Base-by-base conservation (phyloP, 2,113 vertebrate species). In the Nesogale talazaci region DNA sequence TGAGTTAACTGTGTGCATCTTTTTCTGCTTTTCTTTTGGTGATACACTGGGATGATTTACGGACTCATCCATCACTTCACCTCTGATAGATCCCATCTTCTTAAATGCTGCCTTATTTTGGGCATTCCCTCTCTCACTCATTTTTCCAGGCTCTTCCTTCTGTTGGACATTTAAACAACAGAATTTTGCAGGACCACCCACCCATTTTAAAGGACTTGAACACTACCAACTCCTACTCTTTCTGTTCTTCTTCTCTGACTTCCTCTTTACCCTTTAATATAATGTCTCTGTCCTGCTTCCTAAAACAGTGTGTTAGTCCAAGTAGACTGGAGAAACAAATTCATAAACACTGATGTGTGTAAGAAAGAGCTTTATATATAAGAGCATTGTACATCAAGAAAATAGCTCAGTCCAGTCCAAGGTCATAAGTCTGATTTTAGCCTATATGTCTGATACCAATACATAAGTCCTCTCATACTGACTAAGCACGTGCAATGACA, bases 21-120 rank as follows among this genome's bases (percentile, higher is more conserved):
- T 31, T 34, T 78, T 78, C 42, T 78, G 42, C 42, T 31, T 57
- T 52, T 9, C 31, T 22, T 40, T 86, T 0, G 0, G 11, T 31
- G 27, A 6, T 42, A 1, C 0, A 0, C 0, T 23, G 29, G 67
- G n/a, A n/a, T n/a, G n/a, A n/a, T n/a, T n/a, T n/a, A n/a, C n/a
- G n/a, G n/a, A n/a, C n/a, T n/a, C n/a, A n/a, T n/a, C 72, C 5
- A 3, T 42, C 19, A 29, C 16, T 22, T 23, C 14, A 27, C 11
- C 10, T 40, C 15, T 76, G 6, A 27, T 56, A 67, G 25, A 40
- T 46, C 72, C 36, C 75, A 63, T 19, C 63, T 23, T 75, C 57
- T 83, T 38, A 8, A 15, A 23, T 38, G 17, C 17, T 25, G 67
- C 22, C 59, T 40, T 61, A 1, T 85, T 14, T 15, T 8, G 2